Base-by-base conservation (phyloP, 2,113 vertebrate genomes). In the Trichomycterus rosablanca region DNA sequence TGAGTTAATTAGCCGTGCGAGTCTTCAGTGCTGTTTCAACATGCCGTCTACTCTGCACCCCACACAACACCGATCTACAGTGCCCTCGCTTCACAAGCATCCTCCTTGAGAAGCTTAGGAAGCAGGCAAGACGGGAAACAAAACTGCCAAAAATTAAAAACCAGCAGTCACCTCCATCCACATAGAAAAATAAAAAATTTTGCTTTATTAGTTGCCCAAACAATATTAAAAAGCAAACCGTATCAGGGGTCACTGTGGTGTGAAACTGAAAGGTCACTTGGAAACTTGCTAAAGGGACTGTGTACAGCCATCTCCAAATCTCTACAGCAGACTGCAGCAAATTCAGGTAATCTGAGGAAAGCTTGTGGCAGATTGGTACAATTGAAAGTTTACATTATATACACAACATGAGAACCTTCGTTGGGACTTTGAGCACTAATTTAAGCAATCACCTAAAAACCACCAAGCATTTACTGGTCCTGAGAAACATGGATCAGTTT, bases 171-270 rank as follows among this genome's bases (percentile, higher is more conserved):
- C 42, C 67, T 66, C 26, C 67, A 54, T 72, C 66, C 70, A 80
- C 80, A 79, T 83, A 84, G 74, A 85, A 83, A 85, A 85, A 86
- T 84, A 87, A 64, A 85, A 79, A 15, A 76, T 81, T 80, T 59
- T 76, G 63, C 75, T 30, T 56, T 79, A 66, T 70, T 55, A 45
- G 65, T 62, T 34, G 75, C 83, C 70, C 70, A 79, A 78, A 70
- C 50, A 71, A 73, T 74, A 71, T 65, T 58, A 75, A 68, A 76
- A 72, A 66, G 58, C 72, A 40, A 57, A 61, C 70, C 71, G 67
- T 76, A 73, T 79, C 71, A 68, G 73, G 71, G 43, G 77, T 37
- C 48, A 72, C 69, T 8, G 71, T 62, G 63, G 66, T 15, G 34
- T 67, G 72, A 70, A 54, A 75, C 67, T 75, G 72, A 70, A 84